Evolutionary conservation across 1,140 invertebrate species (phyloP), one percentile per base, ranked within the genome.

Genomic region (Rhyacophila brunnea): DNA sequence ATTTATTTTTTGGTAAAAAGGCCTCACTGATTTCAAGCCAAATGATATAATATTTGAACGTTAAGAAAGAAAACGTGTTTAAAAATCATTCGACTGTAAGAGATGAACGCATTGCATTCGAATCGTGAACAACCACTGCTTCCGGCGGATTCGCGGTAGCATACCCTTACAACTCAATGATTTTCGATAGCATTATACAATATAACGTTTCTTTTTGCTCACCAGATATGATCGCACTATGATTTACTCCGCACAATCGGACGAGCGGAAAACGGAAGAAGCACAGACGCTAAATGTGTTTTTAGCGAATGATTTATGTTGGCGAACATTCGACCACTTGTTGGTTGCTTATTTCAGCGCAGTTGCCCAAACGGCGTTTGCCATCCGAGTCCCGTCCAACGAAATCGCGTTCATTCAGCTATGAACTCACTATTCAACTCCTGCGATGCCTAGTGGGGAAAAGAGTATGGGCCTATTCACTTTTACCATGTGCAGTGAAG

Each of bases 241-340:
- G 47, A 58, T 58, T 58, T 58, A 58, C 46, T 34, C 7, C 19
- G 6, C 19, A 49, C 46, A 47, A 58, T 58, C 47, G 47, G 45
- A 57, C 54, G 47, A 36, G 50, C 52, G 36, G 40, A 43, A 34
- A 55, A 42, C 60, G 60, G 60, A 58, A 53, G 60, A 34, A 62
- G 15, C 44, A 49, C 55, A 62, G 60, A 62, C 60, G 60, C 38
- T 62, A 62, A 62, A 62, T 62, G 60, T 62, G 60, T 62, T 62
- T 62, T 62, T 62, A 62, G 60, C 55, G 45, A 62, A 62, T 62
- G 60, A 62, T 62, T 62, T 62, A 62, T 62, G 51, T 45, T 6
- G 23, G 36, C 44, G 14, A 28, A 20, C 54, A 28, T 13, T 46
- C 54, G 55, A 58, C 60, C 60, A 62, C 60, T 62, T 62, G 55